These are phyloP conservation scores for Nasonia oneida DNA, from an alignment of 2,888 invertebrate species.

Conservation along the genomic window DNA sequence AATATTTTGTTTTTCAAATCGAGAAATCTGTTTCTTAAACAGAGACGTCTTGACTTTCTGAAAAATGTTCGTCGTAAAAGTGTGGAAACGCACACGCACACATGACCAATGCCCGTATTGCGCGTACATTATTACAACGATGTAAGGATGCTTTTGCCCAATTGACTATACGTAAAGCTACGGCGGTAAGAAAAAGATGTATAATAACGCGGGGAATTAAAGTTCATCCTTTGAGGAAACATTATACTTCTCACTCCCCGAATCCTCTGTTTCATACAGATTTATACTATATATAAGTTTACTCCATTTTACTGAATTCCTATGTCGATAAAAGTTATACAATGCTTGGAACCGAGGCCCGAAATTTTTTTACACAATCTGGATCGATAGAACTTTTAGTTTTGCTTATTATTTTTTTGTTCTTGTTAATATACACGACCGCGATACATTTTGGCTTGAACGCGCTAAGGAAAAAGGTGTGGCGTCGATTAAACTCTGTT, in stretches of 20 bases:
- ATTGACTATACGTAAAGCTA: constrained; percentile 56
- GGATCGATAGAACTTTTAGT: constrained; percentile 32
- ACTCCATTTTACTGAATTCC: constrained; percentile 12
- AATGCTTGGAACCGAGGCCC: constrained; percentile 25
- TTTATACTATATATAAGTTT: constrained; percentile 25
- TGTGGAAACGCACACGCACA: constrained; percentile 20
- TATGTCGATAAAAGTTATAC: constrained; percentile 36
- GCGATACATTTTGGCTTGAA: constrained; percentile 39
- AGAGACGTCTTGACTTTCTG: background rate
- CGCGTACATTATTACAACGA: constrained; percentile 40
- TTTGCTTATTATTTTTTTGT: constrained; percentile 1
- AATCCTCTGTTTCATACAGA: background rate
- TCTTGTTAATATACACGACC: constrained; percentile 33
- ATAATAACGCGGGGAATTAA: constrained; percentile 51
- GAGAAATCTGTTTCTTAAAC: background rate
- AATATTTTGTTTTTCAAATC: background rate
- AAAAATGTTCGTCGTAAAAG: constrained; percentile 29
- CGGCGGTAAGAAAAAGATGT: constrained; percentile 58
- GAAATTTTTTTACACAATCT: constrained; percentile 24
- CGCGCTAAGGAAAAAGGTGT: constrained; percentile 49
- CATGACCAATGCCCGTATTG: background rate
- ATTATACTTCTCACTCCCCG: constrained; percentile 32
- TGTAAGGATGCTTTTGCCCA: constrained; percentile 27
- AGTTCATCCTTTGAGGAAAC: constrained; percentile 57
- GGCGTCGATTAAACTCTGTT: constrained; percentile 18